Conservation (phyloP, 2,888 invertebrate species). For the Vanessa cardui region DNA sequence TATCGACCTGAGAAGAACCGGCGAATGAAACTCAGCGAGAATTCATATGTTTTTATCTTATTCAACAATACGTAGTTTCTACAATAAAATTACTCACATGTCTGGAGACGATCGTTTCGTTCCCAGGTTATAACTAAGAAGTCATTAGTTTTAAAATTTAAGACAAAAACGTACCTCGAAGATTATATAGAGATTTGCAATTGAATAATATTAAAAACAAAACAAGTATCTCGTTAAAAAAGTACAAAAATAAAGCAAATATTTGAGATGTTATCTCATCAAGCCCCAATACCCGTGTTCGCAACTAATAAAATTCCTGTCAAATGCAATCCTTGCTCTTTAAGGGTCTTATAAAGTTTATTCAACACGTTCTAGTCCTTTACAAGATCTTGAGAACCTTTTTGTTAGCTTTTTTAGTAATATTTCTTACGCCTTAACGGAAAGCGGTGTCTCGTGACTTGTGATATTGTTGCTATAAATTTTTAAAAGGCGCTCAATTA, state of each 20-base stretch:
- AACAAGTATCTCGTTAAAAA: background rate
- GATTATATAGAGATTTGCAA: no score
- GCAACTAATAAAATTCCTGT: constrained; percentile 2
- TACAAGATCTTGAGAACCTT: background rate
- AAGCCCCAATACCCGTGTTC: constrained; percentile 3
- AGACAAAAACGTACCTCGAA: no score
- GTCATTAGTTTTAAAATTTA: no score
- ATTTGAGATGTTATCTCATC: constrained; percentile 10
- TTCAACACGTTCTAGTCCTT: constrained; percentile 5
- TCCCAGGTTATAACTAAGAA: no score
- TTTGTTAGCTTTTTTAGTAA: background rate
- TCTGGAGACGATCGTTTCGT: no score
- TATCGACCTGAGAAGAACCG: no score
- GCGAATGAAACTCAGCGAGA: no score
- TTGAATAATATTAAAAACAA: no score
- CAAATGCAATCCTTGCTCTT: constrained; percentile 3
- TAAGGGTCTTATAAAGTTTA: constrained; percentile 5
- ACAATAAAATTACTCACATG: no score
- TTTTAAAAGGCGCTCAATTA: constrained; percentile 15
- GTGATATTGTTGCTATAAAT: constrained; percentile 27
- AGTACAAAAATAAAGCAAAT: background rate
- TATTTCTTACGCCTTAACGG: constrained; percentile 23
- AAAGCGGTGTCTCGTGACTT: constrained; percentile 18
- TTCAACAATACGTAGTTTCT: no score
- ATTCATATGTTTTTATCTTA: no score